phyloP scores from a whole-genome alignment of 2,113 vertebrate genomes.

The Ophthalmolycus amberensis region DNA sequence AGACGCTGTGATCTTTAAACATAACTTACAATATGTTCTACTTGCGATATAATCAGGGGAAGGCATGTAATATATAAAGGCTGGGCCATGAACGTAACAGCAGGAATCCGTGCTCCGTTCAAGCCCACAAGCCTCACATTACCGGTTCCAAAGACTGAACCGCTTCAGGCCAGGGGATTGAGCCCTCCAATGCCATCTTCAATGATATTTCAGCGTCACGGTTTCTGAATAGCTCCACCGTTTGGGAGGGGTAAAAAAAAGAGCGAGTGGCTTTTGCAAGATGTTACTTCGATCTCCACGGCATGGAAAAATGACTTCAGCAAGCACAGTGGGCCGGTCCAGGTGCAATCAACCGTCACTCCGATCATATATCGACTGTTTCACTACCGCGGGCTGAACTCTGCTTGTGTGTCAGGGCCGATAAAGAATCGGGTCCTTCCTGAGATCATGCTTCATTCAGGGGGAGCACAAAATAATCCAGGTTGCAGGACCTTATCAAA shows the following conservation, averaged over 20 bases:
- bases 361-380: slow-evolving; percentile 55
- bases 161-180: slow-evolving; percentile 37
- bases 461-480: slow-evolving; percentile 25
- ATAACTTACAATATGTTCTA: slow-evolving; percentile 46
- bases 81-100: slow-evolving; percentile 39
- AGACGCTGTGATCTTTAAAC: slow-evolving; percentile 47
- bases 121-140: slow-evolving; percentile 62
- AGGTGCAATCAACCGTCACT: slow-evolving; percentile 61
- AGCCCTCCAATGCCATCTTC: slow-evolving; percentile 41
- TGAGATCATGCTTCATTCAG: slow-evolving; percentile 43
- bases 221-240: slow-evolving; percentile 46
- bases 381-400: slow-evolving; percentile 44
- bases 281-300: slow-evolving; percentile 48
- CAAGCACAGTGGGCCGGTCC: slow-evolving; percentile 45
- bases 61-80: slow-evolving; percentile 30
- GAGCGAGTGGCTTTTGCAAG: slow-evolving; percentile 40
- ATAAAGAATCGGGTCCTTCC: slow-evolving; percentile 34
- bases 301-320: slow-evolving; percentile 71
- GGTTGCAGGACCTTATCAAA: slow-evolving; percentile 42
- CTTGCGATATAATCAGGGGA: slow-evolving; percentile 16
- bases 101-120: slow-evolving; percentile 33
- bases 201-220: slow-evolving; percentile 52
- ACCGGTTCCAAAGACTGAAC: slow-evolving; percentile 47
- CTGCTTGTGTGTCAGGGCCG: slow-evolving; percentile 38
- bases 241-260: slow-evolving; percentile 24